phyloP scores from a whole-genome alignment of 2,797 vertebrate genomes.

The Tapera naevia region DNA sequence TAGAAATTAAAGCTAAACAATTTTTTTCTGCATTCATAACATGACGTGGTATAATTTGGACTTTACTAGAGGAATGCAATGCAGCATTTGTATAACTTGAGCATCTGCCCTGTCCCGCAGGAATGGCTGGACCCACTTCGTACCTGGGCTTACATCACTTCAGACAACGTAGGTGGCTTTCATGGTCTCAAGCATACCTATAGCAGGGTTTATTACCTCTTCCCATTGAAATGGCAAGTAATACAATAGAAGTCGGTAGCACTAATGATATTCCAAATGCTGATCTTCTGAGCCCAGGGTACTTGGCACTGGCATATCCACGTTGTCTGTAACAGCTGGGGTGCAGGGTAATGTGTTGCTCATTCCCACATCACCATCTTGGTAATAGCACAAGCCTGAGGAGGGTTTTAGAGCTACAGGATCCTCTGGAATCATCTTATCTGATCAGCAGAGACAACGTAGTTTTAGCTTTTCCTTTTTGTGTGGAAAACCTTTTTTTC shows the following conservation, averaged over 20 bases:
- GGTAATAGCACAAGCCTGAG: neutral
- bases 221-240: neutral
- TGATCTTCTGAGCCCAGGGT: neutral
- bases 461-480: neutral
- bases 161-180: neutral
- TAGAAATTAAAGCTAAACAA: neutral
- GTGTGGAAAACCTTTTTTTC: neutral
- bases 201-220: neutral
- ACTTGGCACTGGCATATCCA: neutral
- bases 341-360: rapidly evolving
- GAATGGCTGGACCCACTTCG: neutral
- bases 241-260: neutral
- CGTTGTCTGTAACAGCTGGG: rapidly evolving
- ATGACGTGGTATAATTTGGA: neutral
- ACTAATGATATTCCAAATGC: neutral
- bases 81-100: neutral
- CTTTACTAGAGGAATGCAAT: neutral
- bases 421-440: neutral
- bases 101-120: neutral
- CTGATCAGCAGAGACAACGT: neutral
- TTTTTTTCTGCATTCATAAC: neutral
- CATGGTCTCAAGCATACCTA: neutral
- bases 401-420: neutral
- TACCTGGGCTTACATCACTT: neutral
- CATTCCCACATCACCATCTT: neutral